Percentiles rank a stretch among this genome's conserved stretches.
Evolutionary conservation across 2,113 vertebrate genomes (phyloP).

Genomic region (Martes martes): DNA sequence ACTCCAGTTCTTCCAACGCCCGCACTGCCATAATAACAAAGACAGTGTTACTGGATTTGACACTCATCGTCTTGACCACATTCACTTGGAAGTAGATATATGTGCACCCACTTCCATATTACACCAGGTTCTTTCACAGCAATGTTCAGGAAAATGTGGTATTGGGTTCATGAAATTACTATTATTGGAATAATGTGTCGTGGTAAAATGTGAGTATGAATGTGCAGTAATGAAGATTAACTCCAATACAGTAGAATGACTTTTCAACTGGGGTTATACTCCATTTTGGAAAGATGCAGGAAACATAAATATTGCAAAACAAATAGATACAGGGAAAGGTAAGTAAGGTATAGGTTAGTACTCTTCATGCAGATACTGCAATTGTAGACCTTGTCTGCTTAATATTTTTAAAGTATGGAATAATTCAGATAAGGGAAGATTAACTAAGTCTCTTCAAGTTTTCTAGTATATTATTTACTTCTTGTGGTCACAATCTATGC

Average conservation of each 20-base stretch:
- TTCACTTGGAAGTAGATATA: not conserved
- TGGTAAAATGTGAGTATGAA: not conserved
- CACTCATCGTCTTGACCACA: not conserved
- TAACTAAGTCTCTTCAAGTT: not conserved
- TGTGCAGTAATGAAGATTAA: not conserved
- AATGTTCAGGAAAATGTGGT: not conserved
- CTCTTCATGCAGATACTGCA: not conserved
- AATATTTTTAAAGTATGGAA: not conserved
- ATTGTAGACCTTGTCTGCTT: not conserved
- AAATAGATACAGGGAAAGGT: not conserved
- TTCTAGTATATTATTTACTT: not conserved
- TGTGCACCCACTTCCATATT: not conserved
- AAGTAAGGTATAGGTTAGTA: not conserved
- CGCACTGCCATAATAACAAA: conserved; percentile 84
- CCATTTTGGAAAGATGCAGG: not conserved
- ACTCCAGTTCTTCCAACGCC: conserved; percentile 98
- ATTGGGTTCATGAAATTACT: not conserved
- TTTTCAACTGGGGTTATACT: not conserved
- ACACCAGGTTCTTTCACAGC: not conserved
- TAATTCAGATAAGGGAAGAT: not conserved
- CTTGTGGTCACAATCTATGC: not conserved
- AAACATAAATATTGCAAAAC: not conserved
- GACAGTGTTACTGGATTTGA: conserved; percentile 19
- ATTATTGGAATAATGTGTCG: not conserved
- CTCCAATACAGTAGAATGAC: not conserved